Evolutionary conservation across 2,888 invertebrate species (phyloP).

Genomic region (Panopea generosa): DNA sequence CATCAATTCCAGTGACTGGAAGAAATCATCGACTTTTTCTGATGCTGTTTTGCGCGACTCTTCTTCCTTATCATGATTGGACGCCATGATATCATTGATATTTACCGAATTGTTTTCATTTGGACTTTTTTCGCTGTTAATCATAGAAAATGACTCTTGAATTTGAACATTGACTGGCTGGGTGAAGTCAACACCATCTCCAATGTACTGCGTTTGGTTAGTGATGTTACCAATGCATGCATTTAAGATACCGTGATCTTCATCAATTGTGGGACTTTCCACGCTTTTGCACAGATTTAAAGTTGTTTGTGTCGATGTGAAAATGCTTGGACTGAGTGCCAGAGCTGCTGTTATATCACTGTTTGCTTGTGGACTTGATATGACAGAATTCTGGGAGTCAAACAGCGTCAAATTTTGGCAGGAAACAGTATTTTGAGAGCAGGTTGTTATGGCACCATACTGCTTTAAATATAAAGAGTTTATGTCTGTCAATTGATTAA

Average conservation of each 20-base stretch:
- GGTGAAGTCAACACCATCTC: neutral
- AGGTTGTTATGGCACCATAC: neutral
- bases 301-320: slow-evolving; percentile 11
- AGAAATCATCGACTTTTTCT: slow-evolving; percentile 88
- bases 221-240: slow-evolving; percentile 22
- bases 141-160: slow-evolving; percentile 14
- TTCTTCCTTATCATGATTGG: slow-evolving; percentile 8
- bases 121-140: slow-evolving; percentile 6
- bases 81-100: slow-evolving; percentile 34
- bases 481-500: neutral
- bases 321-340: slow-evolving; percentile 25
- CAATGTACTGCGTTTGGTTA: neutral
- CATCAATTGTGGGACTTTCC: neutral
- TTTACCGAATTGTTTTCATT: neutral
- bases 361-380: neutral
- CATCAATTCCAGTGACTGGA: slow-evolving; percentile 89
- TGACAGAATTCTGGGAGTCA: slow-evolving; percentile 1
- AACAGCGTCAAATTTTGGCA: neutral
- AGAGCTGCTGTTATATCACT: neutral
- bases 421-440: slow-evolving; percentile 7
- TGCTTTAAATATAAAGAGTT: too few relatives aligned
- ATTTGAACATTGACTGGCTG: neutral
- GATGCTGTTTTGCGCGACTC: slow-evolving; percentile 18
- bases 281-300: neutral
- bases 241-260: slow-evolving; percentile 48